Evolutionary conservation across 1,140 invertebrate species (phyloP), one percentile per base, ranked within the genome.

Genomic region (Cotesia vestalis): DNA sequence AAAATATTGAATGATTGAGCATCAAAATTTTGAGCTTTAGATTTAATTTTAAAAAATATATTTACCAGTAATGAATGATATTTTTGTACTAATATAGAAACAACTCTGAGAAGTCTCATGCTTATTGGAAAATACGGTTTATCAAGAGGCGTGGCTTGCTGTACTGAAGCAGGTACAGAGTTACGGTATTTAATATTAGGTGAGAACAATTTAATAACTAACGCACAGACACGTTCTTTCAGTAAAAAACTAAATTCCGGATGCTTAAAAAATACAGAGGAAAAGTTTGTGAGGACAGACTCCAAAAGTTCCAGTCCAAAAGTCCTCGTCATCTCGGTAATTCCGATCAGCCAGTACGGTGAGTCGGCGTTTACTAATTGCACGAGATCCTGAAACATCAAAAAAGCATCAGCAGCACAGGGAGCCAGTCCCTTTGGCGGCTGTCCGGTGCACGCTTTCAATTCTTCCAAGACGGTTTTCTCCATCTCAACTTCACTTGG

Each of bases 201-300:
- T 8, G 97, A 99, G 87, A 99, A 99, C 71, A 99, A 86, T 85
- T 98, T 97, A 69, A 99, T 99, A 0, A 99, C 95, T 76, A 99
- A 88, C 8, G 98, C 97, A 86, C 98, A 99, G 0, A 99, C 97
- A 76, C 95, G 90, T 84, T 99, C 98, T 86, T 99, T 99, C 11
- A 99, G 83, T 38, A 99, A 87, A 82, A 98, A 96, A 78, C 93
- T 93, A 83, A 99, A 99, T 85, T 99, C 97, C 38, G 92, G 89
- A 86, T 98, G 96, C 93, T 96, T 93, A 80, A 94, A 95, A 87
- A 99, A 99, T 51, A 99, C 93, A 52, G 91, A 90, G 35, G 95
- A 94, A 88, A 96, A 99, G 77, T 95, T 92, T 53, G 94, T 94
- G 17, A 99, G 88, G 62, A 99, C 94, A 0, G 95, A 95, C 85